Conservation (phyloP, 2,113 vertebrate species). For the Rhinoptilus africanus region DNA sequence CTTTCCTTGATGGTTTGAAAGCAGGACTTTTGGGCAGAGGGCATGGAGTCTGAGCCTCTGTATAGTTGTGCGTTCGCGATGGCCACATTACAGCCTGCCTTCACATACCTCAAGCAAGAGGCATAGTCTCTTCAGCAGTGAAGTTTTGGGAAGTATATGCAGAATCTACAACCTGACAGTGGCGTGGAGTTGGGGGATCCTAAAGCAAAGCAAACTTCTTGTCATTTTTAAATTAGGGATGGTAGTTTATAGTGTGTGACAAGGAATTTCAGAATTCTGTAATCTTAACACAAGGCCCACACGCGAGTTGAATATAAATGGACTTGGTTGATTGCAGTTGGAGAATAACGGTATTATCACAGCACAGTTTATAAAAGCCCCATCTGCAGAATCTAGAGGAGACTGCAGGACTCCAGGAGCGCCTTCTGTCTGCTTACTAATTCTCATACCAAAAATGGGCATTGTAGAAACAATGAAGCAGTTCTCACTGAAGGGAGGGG, state of each 20-base stretch:
- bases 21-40: not conserved
- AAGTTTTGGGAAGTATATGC: not conserved
- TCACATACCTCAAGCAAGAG: not conserved
- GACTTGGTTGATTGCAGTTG: slow-evolving; percentile 25
- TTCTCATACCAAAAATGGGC: slow-evolving; percentile 62
- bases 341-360: slow-evolving; percentile 4
- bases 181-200: not conserved
- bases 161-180: not conserved
- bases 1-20: not conserved
- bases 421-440: slow-evolving; percentile 59
- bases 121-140: not conserved
- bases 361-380: not conserved
- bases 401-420: slow-evolving; percentile 64
- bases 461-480: slow-evolving; percentile 1
- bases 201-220: not conserved
- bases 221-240: not conserved
- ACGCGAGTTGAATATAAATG: slow-evolving; percentile 46
- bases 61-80: not conserved
- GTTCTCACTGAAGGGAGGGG: not conserved
- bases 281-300: not conserved
- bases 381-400: slow-evolving; percentile 68
- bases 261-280: slow-evolving; percentile 1
- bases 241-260: not conserved
- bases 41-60: not conserved
- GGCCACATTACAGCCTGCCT: not conserved